A percentile compares a stretch with the other conserved stretches of the same genome.
Evolutionary conservation across 2,797 vertebrate genomes (phyloP).

Genomic region (Rhabdophis nuchalis): DNA sequence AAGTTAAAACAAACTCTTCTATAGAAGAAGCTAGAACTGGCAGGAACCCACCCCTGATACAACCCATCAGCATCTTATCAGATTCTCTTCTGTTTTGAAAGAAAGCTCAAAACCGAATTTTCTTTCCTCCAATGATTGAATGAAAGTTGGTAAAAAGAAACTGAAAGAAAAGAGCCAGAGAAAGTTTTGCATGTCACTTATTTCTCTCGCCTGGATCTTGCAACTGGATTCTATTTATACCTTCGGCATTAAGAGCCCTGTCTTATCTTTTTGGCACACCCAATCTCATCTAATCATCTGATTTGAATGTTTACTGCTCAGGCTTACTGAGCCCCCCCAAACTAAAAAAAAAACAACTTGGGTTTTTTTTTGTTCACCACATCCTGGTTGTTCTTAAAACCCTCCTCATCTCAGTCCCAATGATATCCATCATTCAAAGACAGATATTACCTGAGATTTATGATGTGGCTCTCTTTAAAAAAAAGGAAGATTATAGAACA

Average conservation of each 20-base stretch:
- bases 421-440: slow-evolving; percentile 50
- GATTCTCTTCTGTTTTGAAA: neutral
- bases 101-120: neutral
- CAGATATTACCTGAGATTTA: slow-evolving; percentile 51
- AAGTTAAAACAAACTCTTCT: too few species aligned
- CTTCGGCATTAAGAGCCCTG: slow-evolving; percentile 23
- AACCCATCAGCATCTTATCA: neutral
- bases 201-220: neutral
- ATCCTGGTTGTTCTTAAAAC: slow-evolving; percentile 28
- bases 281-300: neutral
- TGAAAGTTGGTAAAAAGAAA: neutral
- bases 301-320: neutral
- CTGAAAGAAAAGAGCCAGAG: neutral
- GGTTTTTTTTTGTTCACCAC: slow-evolving; percentile 30
- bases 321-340: slow-evolving; percentile 6
- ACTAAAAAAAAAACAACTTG: neutral
- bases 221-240: neutral
- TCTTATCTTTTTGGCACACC: slow-evolving; percentile 37
- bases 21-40: too few species aligned
- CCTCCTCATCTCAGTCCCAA: slow-evolving; percentile 31
- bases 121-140: neutral
- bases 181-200: neutral
- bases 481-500: slow-evolving; percentile 70
- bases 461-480: slow-evolving; percentile 62
- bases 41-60: too few species aligned